A percentile compares a stretch with the other conserved stretches of the same genome.
Conservation (phyloP, 1,140 invertebrate genomes). For the Drosophila ohnishii region DNA sequence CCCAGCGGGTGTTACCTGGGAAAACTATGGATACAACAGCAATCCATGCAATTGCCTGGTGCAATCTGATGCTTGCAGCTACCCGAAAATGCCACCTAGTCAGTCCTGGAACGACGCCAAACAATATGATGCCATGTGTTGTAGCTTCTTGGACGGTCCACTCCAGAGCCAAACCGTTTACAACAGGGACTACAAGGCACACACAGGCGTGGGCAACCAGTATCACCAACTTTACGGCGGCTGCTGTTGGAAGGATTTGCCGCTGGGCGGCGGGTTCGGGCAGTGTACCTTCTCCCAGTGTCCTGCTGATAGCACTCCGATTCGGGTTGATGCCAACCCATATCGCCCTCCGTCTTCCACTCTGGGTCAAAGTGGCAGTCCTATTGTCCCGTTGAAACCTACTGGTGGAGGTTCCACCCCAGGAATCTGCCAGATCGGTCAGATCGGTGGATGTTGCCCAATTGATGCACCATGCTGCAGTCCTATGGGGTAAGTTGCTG, state of each 20-base stretch:
- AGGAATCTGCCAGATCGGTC: too few species aligned
- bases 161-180: slow-evolving; percentile 44
- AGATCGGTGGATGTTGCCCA: background rate
- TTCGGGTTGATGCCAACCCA: background rate
- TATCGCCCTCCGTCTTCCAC: background rate
- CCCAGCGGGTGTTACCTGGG: too few species aligned
- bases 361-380: background rate
- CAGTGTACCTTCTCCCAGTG: too few species aligned
- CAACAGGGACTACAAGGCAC: slow-evolving; percentile 35
- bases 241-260: slow-evolving; percentile 4
- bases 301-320: too few species aligned
- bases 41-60: background rate
- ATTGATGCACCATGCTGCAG: background rate
- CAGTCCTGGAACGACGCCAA: too few species aligned
- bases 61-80: too few species aligned
- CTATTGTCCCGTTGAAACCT: too few species aligned
- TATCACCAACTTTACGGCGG: slow-evolving; percentile 8
- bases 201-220: slow-evolving; percentile 2
- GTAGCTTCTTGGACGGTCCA: slow-evolving; percentile 2
- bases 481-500: background rate
- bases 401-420: too few species aligned
- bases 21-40: too few species aligned
- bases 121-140: too few species aligned
- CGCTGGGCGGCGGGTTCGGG: slow-evolving; percentile 6
- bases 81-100: background rate